Conservation (phyloP, 2,888 invertebrate species). For the Tenthredo scrophulariae region DNA sequence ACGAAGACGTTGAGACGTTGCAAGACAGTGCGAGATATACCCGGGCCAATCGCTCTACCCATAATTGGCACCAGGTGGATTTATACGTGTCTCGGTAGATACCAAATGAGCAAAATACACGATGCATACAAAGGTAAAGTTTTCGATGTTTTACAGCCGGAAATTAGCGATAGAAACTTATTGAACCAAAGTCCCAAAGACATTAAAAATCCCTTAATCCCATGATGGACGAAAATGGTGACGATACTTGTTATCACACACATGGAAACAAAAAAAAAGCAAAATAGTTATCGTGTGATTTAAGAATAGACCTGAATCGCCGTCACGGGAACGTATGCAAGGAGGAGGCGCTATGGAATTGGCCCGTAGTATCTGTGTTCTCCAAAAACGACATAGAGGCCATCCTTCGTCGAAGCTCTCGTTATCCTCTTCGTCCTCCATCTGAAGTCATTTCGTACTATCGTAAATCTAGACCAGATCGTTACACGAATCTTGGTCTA, state of each 20-base stretch:
- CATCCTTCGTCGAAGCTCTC: constrained; percentile 86
- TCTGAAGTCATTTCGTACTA: constrained; percentile 90
- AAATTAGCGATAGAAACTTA: not conserved
- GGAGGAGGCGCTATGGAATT: constrained; percentile 88
- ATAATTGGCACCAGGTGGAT: constrained; percentile 91
- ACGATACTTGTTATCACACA: not conserved
- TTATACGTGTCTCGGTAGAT: constrained; percentile 83
- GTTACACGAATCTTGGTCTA: constrained; percentile 90
- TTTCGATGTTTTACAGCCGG: constrained; percentile 33
- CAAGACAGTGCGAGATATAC: constrained; percentile 79
- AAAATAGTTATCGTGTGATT: constrained; percentile 14
- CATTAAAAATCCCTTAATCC: not conserved
- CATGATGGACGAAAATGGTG: not conserved
- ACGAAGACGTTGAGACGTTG: constrained; percentile 61
- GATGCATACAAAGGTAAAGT: constrained; percentile 87
- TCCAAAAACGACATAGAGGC: constrained; percentile 87
- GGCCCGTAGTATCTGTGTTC: constrained; percentile 87
- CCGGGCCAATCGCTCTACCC: constrained; percentile 88
- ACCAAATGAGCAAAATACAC: constrained; percentile 87
- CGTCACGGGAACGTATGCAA: constrained; percentile 88
- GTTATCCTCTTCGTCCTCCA: constrained; percentile 89
- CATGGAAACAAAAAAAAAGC: not conserved
- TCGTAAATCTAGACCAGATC: constrained; percentile 86
- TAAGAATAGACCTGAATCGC: constrained; percentile 73
- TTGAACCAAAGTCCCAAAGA: not conserved